These are phyloP conservation scores for Drosophila varians DNA, from an alignment of 1,140 invertebrate species.

Conservation along the genomic window DNA sequence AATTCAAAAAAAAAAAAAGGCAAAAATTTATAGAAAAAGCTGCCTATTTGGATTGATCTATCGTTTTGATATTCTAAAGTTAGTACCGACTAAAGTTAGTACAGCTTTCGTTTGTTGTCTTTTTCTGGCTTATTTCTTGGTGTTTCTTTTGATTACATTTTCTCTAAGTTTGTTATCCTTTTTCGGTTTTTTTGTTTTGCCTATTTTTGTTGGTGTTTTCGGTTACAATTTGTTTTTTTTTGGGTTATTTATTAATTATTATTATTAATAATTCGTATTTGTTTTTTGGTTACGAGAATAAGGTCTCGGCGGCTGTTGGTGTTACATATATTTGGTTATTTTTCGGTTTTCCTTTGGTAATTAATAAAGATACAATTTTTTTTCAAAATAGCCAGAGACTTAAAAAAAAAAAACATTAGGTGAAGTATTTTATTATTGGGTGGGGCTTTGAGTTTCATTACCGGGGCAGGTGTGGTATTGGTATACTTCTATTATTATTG, in stretches of 20 bases:
- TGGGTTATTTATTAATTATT: conserved; percentile 13
- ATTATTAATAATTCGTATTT: conserved; percentile 28
- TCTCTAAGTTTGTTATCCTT: conserved; percentile 4
- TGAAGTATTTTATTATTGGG: neutral
- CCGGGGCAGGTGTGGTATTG: no score
- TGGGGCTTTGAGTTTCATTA: neutral
- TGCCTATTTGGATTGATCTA: neutral
- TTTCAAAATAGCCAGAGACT: conserved; percentile 2
- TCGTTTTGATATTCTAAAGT: conserved; percentile 4
- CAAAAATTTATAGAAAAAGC: neutral
- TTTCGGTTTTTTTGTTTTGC: neutral
- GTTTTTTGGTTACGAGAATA: conserved; percentile 26
- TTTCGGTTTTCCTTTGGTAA: conserved; percentile 18
- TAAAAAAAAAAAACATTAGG: neutral
- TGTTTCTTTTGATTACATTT: conserved; percentile 45
- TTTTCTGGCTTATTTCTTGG: conserved; percentile 35
- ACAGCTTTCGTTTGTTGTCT: conserved; percentile 2
- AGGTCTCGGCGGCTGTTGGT: conserved; percentile 46
- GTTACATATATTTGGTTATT: conserved; percentile 4
- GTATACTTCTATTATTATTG: no score
- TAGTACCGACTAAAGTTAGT: conserved; percentile 19
- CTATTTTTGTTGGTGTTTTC: conserved; percentile 24
- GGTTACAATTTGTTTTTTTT: conserved; percentile 29
- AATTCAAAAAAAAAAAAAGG: neutral
- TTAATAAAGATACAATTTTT: neutral